Conservation (phyloP, 2,113 vertebrate species). For the Mesembrinibis cayennensis region DNA sequence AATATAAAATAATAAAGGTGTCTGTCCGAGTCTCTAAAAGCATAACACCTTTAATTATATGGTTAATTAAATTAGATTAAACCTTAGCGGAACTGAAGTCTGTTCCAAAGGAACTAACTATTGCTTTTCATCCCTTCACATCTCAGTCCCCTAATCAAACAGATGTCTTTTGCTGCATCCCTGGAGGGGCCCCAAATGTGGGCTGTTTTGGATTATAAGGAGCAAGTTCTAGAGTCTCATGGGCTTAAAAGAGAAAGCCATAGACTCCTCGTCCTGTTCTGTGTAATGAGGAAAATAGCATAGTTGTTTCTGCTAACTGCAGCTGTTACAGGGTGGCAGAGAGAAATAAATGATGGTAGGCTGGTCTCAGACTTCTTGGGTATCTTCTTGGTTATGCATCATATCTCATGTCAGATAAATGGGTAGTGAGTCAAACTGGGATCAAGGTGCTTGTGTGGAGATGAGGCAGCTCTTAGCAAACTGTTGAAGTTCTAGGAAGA, state of each 20-base stretch:
- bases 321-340: neutral
- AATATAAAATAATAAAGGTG: neutral
- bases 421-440: neutral
- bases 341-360: neutral
- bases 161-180: neutral
- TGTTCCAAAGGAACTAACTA: neutral
- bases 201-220: neutral
- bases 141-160: neutral
- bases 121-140: neutral
- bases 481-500: neutral
- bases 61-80: conserved; percentile 3
- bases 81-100: neutral
- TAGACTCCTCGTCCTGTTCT: neutral
- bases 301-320: neutral
- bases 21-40: neutral
- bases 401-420: neutral
- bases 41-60: neutral
- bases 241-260: neutral
- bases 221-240: neutral
- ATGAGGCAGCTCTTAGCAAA: neutral
- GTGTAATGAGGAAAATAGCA: neutral
- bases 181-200: neutral
- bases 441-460: neutral
- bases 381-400: neutral
- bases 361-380: neutral